Base-by-base conservation (phyloP, 1,140 invertebrate genomes). In the Drosophila truncata region DNA sequence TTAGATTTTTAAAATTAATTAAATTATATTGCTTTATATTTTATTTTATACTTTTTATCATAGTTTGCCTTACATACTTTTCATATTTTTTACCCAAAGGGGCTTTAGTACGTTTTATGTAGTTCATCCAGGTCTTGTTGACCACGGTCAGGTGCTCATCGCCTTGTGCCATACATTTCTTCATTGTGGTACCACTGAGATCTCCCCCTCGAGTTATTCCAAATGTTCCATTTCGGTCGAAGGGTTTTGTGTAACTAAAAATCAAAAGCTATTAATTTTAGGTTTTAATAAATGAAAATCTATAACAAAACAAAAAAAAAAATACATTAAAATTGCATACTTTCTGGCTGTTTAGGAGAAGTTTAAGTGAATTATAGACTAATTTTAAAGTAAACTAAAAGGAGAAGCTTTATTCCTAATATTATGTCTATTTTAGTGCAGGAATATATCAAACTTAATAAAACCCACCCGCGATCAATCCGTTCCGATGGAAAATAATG, bases 401-500 rank as follows among this genome's bases (percentile, higher is more conserved):
- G 35, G 4, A 16, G 25, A 47, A 27, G 23, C 16, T 6, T 2
- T 13, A 6, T 42, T 20, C 13, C 18, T 11, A 20, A 39, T 5
- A 7, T 35, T 14, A 16, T 16, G 16, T 39, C 7, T 5, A 5
- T 5, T 29, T 29, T 29, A 5, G 16, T 41, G 16, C 11, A 5
- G 14, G 20, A 23, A 13, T 14, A 14, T 35, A 13, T 13, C 13
- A 35, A 33, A 13, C 11, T 13, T 11, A 11, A 33, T 10, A 42
- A 11, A 18, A 50, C 66, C 25, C 44, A 91, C 90, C 63, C 70
- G 13, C 91, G 71, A 39, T 80, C 84, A 2, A 91, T 42, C 35
- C 80, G 73, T 47, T 92, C 91, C 5, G 73, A 27, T 3, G 90
- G 91, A 41, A 91, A 91, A 46, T 91, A 85, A 58, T 91, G 90